These are phyloP conservation scores for Volucella bombylans DNA, from an alignment of 2,888 invertebrate species.

Conservation along the genomic window DNA sequence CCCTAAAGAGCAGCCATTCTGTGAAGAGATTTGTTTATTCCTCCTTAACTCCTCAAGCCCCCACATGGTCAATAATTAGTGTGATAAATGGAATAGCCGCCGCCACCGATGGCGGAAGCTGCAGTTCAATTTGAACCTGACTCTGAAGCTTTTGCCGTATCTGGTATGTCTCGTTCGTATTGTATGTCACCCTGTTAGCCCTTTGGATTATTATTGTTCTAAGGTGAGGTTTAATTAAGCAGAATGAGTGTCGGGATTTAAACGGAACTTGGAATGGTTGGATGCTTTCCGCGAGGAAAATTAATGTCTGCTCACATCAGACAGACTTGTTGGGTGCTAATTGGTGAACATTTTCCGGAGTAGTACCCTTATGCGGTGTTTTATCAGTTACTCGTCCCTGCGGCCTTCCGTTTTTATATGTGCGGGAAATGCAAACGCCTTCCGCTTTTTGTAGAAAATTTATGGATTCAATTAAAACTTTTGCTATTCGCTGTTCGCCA, in stretches of 20 bases:
- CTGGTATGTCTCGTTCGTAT: constrained; percentile 29
- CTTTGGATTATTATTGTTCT: constrained; percentile 59
- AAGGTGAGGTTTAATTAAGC: constrained; percentile 73
- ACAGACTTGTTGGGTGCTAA: constrained; percentile 53
- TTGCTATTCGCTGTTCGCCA: constrained; percentile 77
- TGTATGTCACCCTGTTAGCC: constrained; percentile 47
- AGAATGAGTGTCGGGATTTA: constrained; percentile 63
- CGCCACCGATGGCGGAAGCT: constrained; percentile 6
- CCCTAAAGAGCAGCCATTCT: constrained; percentile 15
- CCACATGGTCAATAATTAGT: constrained; percentile 64
- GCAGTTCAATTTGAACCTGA: no score
- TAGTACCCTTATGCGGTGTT: constrained; percentile 47
- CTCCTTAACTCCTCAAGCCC: background rate
- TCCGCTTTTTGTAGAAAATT: constrained; percentile 76
- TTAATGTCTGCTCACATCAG: constrained; percentile 51
- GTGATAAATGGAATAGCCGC: constrained; percentile 46
- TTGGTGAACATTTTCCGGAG: constrained; percentile 66
- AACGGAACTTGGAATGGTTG: constrained; percentile 51
- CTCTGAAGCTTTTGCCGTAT: no score
- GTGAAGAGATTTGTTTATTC: constrained; percentile 50
- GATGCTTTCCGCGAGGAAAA: constrained; percentile 66
- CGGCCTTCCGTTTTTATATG: constrained; percentile 53
- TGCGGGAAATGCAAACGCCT: constrained; percentile 51
- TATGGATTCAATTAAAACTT: constrained; percentile 81
- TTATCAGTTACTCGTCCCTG: constrained; percentile 54